Evolutionary conservation across 2,888 invertebrate genomes (phyloP), one percentile per base, ranked within the genome.

Genomic region (Cataglyphis cursor): DNA sequence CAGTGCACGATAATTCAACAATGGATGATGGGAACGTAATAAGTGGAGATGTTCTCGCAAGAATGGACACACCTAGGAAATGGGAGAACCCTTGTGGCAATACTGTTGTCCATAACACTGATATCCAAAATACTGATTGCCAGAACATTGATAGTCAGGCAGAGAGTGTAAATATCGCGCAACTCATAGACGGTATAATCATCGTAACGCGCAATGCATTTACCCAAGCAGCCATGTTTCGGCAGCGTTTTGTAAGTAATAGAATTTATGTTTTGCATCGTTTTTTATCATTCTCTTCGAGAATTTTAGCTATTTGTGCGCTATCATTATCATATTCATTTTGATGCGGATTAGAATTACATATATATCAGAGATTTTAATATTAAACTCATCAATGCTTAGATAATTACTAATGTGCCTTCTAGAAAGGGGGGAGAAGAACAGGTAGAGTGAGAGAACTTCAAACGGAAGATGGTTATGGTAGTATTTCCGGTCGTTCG

Each of bases 161-260:
- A 10, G 38, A 38, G 38, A 6, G 9, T 1, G 9, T 10, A 38
- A 38, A 1, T 9, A 95, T 95, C 86, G 90, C 91, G 35, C 94
- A 95, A 38, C 92, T 95, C 18, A 92, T 96, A 24, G 91, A 92
- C 6, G 94, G 94, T 86, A 95, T 96, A 88, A 93, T 95, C 54
- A 91, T 95, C 62, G 95, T 95, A 87, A 95, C 95, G 35, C 94
- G 93, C 86, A 95, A 93, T 24, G 95, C 95, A n/a, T 92, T 95
- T 10, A 91, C 90, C 86, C 94, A 95, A 81, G 95, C 95, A 6
- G 92, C 95, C 81, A 88, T 92, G 78, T 95, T 95, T 91, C 94
- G 95, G 84, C 95, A 95, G 12, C 92, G 94, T 85, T 96, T 95
- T 89, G 96, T 96, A 93, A 96, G 51, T 96, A 90, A 80, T 21